phyloP scores from a whole-genome alignment of 2,113 vertebrate genomes.

The Litocranius walleri region DNA sequence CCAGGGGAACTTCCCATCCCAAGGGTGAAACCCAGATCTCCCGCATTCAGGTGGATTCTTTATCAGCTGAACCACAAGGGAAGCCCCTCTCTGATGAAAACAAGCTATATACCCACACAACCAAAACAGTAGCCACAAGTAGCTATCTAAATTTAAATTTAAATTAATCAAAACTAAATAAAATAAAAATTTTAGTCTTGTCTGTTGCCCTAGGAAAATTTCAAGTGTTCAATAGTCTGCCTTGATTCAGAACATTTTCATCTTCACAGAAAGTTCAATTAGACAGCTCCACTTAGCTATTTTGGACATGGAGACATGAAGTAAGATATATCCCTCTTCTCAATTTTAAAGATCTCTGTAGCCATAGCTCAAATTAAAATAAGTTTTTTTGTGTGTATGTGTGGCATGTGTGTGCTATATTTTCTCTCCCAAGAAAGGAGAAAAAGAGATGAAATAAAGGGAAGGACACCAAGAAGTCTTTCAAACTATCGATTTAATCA shows the following conservation, averaged over 20 bases:
- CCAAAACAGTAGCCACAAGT: not conserved
- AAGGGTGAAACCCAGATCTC: not conserved
- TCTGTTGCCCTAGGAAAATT: not conserved
- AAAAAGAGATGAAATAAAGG: not conserved
- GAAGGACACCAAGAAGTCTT: not conserved
- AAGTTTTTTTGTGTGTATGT: not conserved
- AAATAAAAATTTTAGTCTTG: not conserved
- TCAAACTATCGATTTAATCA: not conserved
- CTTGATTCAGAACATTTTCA: not conserved
- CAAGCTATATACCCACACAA: not conserved
- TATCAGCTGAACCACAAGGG: not conserved
- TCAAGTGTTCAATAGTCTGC: not conserved
- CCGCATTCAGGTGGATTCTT: not conserved
- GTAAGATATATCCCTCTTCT: not conserved
- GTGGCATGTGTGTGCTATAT: not conserved
- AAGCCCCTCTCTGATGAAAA: not conserved
- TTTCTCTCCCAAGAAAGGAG: not conserved
- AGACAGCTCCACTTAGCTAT: not conserved
- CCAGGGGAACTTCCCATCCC: not conserved
- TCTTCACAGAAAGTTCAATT: not conserved
- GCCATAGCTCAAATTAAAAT: not conserved
- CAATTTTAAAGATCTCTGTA: not conserved
- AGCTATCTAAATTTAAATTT: not conserved
- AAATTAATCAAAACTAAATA: not conserved
- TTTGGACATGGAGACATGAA: not conserved